Evolutionary conservation across 2,888 invertebrate genomes (phyloP).

Genomic region (Sminthurinus aureus): DNA sequence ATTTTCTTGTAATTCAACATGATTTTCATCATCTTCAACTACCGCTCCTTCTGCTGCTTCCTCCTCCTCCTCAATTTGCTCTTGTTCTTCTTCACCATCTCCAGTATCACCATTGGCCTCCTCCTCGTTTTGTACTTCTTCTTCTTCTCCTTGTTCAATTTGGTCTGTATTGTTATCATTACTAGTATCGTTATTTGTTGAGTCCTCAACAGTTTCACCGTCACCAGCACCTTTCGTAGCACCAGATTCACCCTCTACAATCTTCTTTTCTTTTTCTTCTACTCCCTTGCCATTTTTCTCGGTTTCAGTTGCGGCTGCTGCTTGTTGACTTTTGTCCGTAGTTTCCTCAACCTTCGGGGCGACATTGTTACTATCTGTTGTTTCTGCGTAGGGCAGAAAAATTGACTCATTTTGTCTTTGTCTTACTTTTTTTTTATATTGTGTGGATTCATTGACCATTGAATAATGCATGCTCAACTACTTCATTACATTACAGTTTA

Average conservation of each 20-base stretch:
- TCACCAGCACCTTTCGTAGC: constrained; percentile 4
- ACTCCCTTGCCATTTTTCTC: neutral
- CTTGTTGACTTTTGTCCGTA: constrained; percentile 21
- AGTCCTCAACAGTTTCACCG: constrained; percentile 14
- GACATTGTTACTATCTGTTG: constrained; percentile 17
- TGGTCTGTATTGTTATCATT: constrained; percentile 9
- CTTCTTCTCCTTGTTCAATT: constrained; percentile 2
- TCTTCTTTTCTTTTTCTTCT: neutral
- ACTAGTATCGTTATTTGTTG: neutral
- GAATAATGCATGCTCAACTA: too few relatives aligned
- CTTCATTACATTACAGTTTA: too few relatives aligned
- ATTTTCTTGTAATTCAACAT: neutral
- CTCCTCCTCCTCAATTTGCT: neutral
- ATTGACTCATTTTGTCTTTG: neutral
- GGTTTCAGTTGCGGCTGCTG: neutral
- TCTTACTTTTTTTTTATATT: neutral
- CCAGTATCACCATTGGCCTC: too few relatives aligned
- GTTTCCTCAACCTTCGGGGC: constrained; percentile 26
- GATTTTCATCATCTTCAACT: neutral
- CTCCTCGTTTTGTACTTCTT: neutral
- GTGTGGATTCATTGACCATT: neutral
- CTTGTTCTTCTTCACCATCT: neutral
- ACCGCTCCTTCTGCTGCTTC: neutral
- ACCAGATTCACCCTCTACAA: neutral
- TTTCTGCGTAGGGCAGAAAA: constrained; percentile 34